A percentile compares a stretch with the other conserved stretches of the same genome.
phyloP scores from a whole-genome alignment of 2,888 invertebrate species.

The Hirtodrosophila trivittata region DNA sequence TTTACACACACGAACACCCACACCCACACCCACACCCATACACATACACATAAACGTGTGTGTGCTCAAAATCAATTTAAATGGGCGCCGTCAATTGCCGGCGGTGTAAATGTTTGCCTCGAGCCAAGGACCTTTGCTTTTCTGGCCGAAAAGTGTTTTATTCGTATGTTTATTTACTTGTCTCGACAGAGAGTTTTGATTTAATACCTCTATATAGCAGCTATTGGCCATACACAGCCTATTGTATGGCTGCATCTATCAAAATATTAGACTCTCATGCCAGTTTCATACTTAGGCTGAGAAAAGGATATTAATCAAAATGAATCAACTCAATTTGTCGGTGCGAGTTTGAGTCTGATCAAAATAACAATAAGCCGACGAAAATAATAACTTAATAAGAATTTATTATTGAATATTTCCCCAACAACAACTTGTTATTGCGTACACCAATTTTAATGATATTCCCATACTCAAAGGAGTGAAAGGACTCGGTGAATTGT shows the following conservation, averaged over 20 bases:
- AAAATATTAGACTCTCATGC: no score
- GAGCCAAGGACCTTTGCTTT: constrained; percentile 12
- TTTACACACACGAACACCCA: constrained; percentile 12
- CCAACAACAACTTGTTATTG: no score
- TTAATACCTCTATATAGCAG: constrained; percentile 65
- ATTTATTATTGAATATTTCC: no score
- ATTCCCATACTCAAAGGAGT: no score
- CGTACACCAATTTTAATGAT: no score
- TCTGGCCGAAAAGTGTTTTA: constrained; percentile 55
- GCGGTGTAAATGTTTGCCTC: constrained; percentile 31
- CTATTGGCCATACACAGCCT: constrained; percentile 12
- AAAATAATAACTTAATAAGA: no score
- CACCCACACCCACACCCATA: constrained; percentile 1
- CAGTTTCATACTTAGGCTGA: no score
- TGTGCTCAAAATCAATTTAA: constrained; percentile 1
- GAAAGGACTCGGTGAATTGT: neutral
- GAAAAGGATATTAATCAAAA: no score
- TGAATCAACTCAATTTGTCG: no score
- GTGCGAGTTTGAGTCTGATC: neutral
- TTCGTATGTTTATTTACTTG: constrained; percentile 60
- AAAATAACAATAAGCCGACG: no score
- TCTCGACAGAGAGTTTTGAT: constrained; percentile 57
- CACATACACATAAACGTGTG: no score
- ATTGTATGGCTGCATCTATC: neutral
- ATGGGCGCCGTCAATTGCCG: constrained; percentile 27